Base-by-base conservation (phyloP, 2,113 vertebrate species). In the Malurus elegans region DNA sequence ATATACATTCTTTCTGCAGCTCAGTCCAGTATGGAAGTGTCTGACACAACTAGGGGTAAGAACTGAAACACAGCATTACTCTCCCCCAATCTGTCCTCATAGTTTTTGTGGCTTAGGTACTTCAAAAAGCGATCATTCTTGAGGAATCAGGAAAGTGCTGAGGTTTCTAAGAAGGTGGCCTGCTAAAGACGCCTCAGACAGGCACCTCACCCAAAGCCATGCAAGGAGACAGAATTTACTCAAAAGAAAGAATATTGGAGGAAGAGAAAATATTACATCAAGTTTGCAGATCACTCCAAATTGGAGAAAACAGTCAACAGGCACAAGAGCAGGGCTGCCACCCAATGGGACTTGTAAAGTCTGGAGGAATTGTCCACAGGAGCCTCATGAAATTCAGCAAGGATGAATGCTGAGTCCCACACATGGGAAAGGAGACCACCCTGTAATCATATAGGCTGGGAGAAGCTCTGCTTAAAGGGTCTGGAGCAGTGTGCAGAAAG, bases 371-470 rank as follows among this genome's bases (percentile, higher is more conserved):
- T 40, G 34, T 23, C 21, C 31, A n/a, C 13, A 31, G 14, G 4
- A 9, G 1, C 13, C 28, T 48, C 21, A 54, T 24, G n/a, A 54
- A 42, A 67, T 54, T 62, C 34, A 29, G 3, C 80, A 65, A 48
- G 42, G 28, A 47, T 14, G 44, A 42, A 73, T 53, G 13, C 18
- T 32, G n/a, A 60, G 58, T 29, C 5, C 28, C n/a, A 45, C 15
- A 18, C 6, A 4, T 7, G 6, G 25, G 24, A 85, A 57, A 17
- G 19, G 16, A 72, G 16, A 79, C 25, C 6, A 9, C 48, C 5
- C 79, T 31, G 15, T 24, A 50, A 32, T 11, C 9, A 4, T 24
- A 29, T 0, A 2, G 4, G 1, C 8, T 54, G 28, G 15, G 32
- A 91, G 4, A 17, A 53, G 17, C 6, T 72, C 17, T 48, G 9